Base-by-base conservation (phyloP, 2,113 vertebrate species). In the Gallinago undulata region DNA sequence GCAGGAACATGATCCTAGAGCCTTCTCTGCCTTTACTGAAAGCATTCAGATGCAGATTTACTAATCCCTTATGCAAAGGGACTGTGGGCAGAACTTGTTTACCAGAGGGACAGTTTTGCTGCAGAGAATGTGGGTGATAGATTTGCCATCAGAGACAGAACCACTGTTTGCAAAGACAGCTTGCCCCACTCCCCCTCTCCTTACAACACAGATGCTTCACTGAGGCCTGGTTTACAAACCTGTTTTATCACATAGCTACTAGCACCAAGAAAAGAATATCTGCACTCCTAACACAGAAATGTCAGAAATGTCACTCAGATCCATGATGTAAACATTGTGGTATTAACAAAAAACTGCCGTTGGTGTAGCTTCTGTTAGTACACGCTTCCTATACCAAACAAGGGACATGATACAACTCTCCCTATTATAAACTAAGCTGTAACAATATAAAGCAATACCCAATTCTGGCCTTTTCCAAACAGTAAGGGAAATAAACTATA, bases 1-100 rank as follows among this genome's bases (percentile, higher is more conserved):
- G 89, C 86, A 95, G 93, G 93, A 94, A 94, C 89, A 13, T 56
- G 64, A 87, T 67, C 48, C 80, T 93, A 85, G 50, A 92, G 41
- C 67, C 55, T 90, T 79, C 80, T 85, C 88, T 94, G 81, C 63
- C 87, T 92, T 88, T 72, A 67, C 31, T 88, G n/a, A 90, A 93
- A 90, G 75, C 23, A 53, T 69, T 85, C 33, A 89, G 84, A 79
- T 78, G 64, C 72, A 90, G 19, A 84, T 93, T 90, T 85, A 88
- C 41, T 59, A 64, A 76, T 37, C 43, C 48, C 31, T 86, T 82
- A 90, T 37, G 64, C 22, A 55, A 84, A 64, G 37, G 48, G 53
- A 13, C 33, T 76, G 43, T 41, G 66, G 70, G 79, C 56, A 80
- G 66, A 84, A n/a, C 23, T 63, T 53, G 37, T 73, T 72, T 13